Evolutionary conservation across 2,113 vertebrate genomes (phyloP), one percentile per base, ranked within the genome.

Genomic region (Plotosus lineatus): DNA sequence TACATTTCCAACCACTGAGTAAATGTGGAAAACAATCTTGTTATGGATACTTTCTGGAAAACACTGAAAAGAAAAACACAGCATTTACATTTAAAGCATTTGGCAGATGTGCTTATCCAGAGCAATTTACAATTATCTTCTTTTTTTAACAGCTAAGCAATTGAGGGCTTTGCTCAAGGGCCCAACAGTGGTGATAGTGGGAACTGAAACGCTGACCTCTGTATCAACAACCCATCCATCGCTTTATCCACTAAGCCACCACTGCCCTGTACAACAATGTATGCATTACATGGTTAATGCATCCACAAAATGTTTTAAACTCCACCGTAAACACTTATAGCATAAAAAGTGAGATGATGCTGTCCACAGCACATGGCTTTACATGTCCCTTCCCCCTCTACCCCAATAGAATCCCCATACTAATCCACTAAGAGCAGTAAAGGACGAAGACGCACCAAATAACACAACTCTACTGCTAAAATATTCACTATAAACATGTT

Each of bases 1-100:
- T 77, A 76, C 79, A 83, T 81, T 78, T 26, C 66, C 81, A 76
- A 85, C 69, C 77, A 76, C 15, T 56, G 11, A n/a, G 55, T 71
- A 76, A 46, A 83, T 60, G 69, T 63, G 38, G 56, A 65, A 51
- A 61, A 63, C 23, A 51, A 28, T 79, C 23, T 8, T 53, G 23
- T 53, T 78, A 40, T 12, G 1, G 21, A 42, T 21, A 74, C n/a
- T 21, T 74, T 21, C 14, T 77, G 58, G 61, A 33, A 36, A 51
- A 51, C 33, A 19, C 44, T 38, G 33, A 55, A 40, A 55, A 42
- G 31, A 68, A 68, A 68, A 68, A 31, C 48, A 48, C 5, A 15
- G 6, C 31, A 17, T 60, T 10, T 28, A 23, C n/a, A n/a, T n/a
- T n/a, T n/a, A n/a, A n/a, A n/a, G n/a, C n/a, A n/a, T n/a, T n/a